Evolutionary conservation across 2,113 vertebrate species (phyloP).

Genomic region (Gila orcuttii): DNA sequence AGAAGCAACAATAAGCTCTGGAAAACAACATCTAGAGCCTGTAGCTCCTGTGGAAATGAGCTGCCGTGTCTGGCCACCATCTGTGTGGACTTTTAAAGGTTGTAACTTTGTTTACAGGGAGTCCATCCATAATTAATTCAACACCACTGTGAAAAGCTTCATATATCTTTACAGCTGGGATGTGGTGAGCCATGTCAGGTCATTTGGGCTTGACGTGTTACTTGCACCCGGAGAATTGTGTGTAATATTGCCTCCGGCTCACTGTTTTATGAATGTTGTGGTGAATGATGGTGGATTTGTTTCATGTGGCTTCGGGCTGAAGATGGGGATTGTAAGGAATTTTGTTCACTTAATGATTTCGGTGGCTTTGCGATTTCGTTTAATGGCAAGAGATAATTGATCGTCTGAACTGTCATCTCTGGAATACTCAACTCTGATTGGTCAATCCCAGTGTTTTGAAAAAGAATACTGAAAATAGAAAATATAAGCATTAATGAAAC

Average conservation of each 20-base stretch:
- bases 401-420: background rate
- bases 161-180: conserved; percentile 33
- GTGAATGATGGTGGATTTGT: conserved; percentile 16
- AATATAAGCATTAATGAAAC: too few relatives aligned
- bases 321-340: background rate
- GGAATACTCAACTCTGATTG: background rate
- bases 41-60: background rate
- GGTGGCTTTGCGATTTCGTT: background rate
- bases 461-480: too few relatives aligned
- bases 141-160: conserved; percentile 22
- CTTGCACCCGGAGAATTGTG: conserved; percentile 4
- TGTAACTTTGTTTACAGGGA: conserved; percentile 19
- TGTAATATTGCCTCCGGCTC: conserved; percentile 1
- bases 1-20: conserved; percentile 32
- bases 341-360: background rate
- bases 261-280: conserved; percentile 22
- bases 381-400: background rate
- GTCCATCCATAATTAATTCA: conserved; percentile 30
- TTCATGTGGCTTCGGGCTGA: background rate
- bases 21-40: conserved; percentile 10
- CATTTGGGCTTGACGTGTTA: conserved; percentile 14
- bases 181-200: conserved; percentile 14
- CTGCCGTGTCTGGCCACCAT: background rate
- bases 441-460: too few relatives aligned
- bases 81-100: conserved; percentile 7